Base-by-base conservation (phyloP, 2,797 vertebrate genomes). In the Alauda arvensis region DNA sequence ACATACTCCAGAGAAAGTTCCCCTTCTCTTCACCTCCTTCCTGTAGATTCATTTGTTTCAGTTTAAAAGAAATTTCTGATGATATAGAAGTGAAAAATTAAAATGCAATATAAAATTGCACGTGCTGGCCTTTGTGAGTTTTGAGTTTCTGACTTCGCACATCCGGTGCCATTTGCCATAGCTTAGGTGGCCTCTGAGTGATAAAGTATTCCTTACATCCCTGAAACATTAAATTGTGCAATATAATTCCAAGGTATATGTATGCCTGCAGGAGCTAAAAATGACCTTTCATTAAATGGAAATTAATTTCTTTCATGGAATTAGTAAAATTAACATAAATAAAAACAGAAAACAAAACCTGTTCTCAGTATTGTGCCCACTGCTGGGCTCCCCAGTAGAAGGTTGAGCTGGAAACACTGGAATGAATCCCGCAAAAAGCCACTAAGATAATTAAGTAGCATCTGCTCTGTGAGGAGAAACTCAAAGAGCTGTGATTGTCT, bases 1-100 rank as follows among this genome's bases (percentile, higher is more conserved):
- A 92, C 68, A 83, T 56, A 89, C 37, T 86, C 83, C 63, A 83
- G 75, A 88, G 59, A 92, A 93, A 81, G 53, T 89, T 92, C 69
- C 60, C 60, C 40, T 77, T 86, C 49, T 39, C 37, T 76, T 56
- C 18, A 61, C 15, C 34, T 65, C 53, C 43, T 89, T 96, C 63
- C 76, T 65, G 71, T 85, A 87, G 67, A 76, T 68, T 75, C 11
- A 65, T 85, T 91, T 63, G 23, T 70, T 93, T 87, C 33, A 76
- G 37, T 83, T 62, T 65, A 65, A 95, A 91, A 39, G 8, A 45
- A 87, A 80, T 49, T 68, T 49, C n/a, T 77, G 61, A 60, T 85
- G 63, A 55, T 80, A 53, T 8, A 76, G 56, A 85, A 60, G 45
- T 57, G 62, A 84, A 86, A 71, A 89, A 85, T 46, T 68, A 24